Evolutionary conservation across 2,888 invertebrate genomes (phyloP).

Genomic region (Drosophila prolongata): DNA sequence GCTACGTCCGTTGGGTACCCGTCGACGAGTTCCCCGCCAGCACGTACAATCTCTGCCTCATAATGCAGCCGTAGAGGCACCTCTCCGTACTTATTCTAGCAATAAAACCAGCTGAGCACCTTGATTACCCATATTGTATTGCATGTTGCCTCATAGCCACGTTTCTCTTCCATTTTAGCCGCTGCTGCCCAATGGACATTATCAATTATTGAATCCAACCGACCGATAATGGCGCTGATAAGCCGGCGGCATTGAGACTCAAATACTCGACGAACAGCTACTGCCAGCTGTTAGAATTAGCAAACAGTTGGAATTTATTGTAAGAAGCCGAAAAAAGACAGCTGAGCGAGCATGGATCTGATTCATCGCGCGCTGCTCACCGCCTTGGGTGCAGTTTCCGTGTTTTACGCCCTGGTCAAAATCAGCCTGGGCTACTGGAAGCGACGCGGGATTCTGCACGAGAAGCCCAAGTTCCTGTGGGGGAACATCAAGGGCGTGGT

Average conservation of each 20-base stretch:
- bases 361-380: slow-evolving; percentile 65
- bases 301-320: background rate
- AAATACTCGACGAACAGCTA: slow-evolving; percentile 13
- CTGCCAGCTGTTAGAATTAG: slow-evolving; percentile 36
- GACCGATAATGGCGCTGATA: slow-evolving; percentile 63
- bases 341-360: slow-evolving; percentile 64
- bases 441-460: slow-evolving; percentile 81
- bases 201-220: slow-evolving; percentile 28
- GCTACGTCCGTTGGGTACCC: slow-evolving; percentile 88
- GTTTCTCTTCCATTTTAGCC: slow-evolving; percentile 43
- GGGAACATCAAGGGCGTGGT: slow-evolving; percentile 78
- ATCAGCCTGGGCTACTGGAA: slow-evolving; percentile 79
- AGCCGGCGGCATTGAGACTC: slow-evolving; percentile 43
- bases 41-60: slow-evolving; percentile 89
- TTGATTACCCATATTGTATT: slow-evolving; percentile 4
- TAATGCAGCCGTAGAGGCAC: slow-evolving; percentile 81
- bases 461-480: slow-evolving; percentile 74
- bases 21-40: slow-evolving; percentile 86
- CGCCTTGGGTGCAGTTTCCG: slow-evolving; percentile 54
- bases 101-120: slow-evolving; percentile 33
- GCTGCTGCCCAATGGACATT: slow-evolving; percentile 41
- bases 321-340: slow-evolving; percentile 4
- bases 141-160: slow-evolving; percentile 11
- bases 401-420: slow-evolving; percentile 68
- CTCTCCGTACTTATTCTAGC: background rate